phyloP scores from a whole-genome alignment of 2,113 vertebrate genomes.

The Pelodiscus sinensis region DNA sequence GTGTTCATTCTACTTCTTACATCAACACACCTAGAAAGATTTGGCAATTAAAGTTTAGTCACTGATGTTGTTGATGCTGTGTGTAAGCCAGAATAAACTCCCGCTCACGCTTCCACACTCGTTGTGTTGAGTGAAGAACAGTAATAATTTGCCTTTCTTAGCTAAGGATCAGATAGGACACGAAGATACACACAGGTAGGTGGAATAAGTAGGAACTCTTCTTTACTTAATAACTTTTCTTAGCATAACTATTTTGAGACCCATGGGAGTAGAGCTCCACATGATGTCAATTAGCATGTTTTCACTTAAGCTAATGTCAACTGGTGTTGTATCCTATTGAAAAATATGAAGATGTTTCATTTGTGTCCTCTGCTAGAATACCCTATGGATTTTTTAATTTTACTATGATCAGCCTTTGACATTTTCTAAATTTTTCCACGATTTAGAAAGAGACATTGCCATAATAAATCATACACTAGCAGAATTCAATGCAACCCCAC shows the following conservation, averaged over 20 bases:
- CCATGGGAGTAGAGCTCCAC: neutral
- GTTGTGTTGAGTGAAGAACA: neutral
- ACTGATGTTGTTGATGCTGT: neutral
- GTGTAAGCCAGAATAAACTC: neutral
- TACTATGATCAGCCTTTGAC: neutral
- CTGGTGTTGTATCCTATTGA: neutral
- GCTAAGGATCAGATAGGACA: neutral
- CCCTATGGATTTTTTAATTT: neutral
- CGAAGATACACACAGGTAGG: constrained; percentile 10
- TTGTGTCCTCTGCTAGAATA: neutral
- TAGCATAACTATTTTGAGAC: neutral
- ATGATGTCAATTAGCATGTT: neutral
- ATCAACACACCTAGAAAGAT: neutral
- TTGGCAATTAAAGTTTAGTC: neutral
- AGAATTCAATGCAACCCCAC: neutral
- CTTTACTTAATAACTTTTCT: neutral
- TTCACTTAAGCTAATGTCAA: neutral
- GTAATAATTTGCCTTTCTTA: neutral
- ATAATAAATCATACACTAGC: neutral
- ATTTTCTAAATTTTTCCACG: neutral
- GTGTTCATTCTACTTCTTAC: neutral
- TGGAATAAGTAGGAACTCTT: neutral
- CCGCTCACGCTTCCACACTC: neutral
- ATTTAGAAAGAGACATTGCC: neutral
- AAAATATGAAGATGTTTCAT: neutral